phyloP scores from a whole-genome alignment of 2,888 invertebrate genomes.

The Cataglyphis rosenhaueri region DNA sequence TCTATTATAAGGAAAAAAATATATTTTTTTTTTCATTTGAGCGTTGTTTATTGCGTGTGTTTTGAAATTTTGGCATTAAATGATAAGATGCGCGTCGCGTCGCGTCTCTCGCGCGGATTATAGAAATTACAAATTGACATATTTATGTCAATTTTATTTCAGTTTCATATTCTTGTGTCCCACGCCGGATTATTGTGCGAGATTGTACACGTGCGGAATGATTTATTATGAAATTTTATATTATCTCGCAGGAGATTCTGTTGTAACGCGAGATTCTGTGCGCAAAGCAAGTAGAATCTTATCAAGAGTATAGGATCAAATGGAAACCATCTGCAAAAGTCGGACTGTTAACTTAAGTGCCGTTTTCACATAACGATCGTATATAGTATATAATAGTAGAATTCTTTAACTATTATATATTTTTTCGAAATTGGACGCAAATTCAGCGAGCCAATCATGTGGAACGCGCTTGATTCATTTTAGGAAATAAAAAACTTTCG shows the following conservation, averaged over 20 bases:
- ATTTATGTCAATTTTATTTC: not conserved
- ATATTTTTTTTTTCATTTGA: not conserved
- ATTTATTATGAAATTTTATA: slow-evolving; percentile 29
- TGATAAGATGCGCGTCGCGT: not conserved
- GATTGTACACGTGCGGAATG: not conserved
- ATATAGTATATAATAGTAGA: not conserved
- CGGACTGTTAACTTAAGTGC: slow-evolving; percentile 14
- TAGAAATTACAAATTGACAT: slow-evolving; percentile 1
- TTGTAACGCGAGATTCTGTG: not conserved
- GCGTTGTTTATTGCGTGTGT: not conserved
- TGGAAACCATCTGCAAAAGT: not conserved
- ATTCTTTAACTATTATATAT: not conserved
- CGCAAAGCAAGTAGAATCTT: slow-evolving; percentile 19
- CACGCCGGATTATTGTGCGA: not conserved
- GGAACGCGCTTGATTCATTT: not conserved
- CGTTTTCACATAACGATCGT: slow-evolving; percentile 20
- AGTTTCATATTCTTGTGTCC: not conserved
- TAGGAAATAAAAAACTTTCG: not conserved
- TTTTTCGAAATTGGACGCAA: too few relatives aligned
- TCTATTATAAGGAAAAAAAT: not conserved
- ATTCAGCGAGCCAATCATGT: too few relatives aligned
- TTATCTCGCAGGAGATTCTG: slow-evolving; percentile 10
- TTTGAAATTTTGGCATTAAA: not conserved
- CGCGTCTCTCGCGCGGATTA: not conserved
- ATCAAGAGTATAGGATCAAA: slow-evolving; percentile 10